Conservation (phyloP, 2,888 invertebrate genomes). For the Tachina grossa region DNA sequence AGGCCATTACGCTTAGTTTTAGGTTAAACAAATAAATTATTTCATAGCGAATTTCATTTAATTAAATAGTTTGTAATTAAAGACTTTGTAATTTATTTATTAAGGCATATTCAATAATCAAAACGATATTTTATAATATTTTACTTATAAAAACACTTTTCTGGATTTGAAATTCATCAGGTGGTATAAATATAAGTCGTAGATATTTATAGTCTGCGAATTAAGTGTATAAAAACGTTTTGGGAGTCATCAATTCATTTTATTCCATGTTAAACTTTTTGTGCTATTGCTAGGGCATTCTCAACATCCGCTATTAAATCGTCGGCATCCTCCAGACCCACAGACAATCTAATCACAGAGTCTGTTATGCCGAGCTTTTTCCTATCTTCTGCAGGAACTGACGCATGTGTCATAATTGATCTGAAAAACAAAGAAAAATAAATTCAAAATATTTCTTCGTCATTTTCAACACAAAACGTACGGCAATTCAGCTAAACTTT, state of each 20-base stretch:
- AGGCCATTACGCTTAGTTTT: too few species aligned
- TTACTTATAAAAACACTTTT: too few species aligned
- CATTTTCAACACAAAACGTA: constrained; percentile 83
- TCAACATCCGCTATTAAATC: constrained; percentile 94
- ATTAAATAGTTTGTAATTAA: too few species aligned
- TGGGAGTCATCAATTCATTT: background rate
- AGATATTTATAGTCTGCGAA: too few species aligned
- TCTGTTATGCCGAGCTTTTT: constrained; percentile 91
- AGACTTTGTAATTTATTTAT: too few species aligned
- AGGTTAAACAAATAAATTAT: too few species aligned
- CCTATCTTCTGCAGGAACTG: constrained; percentile 90
- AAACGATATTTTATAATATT: too few species aligned
- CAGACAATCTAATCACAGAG: constrained; percentile 92
- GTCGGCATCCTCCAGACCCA: constrained; percentile 93
- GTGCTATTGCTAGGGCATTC: constrained; percentile 87
- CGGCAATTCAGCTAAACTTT: constrained; percentile 97
- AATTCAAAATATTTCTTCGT: background rate
- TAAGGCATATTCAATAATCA: too few species aligned
- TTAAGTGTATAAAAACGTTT: background rate
- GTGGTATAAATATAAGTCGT: too few species aligned
- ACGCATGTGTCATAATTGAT: constrained; percentile 97
- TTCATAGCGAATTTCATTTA: too few species aligned
- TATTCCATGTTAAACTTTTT: constrained; percentile 3
- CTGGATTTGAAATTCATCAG: too few species aligned
- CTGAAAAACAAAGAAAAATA: constrained; percentile 83